phyloP scores from a whole-genome alignment of 2,113 vertebrate genomes.

The Thamnophis sirtalis region DNA sequence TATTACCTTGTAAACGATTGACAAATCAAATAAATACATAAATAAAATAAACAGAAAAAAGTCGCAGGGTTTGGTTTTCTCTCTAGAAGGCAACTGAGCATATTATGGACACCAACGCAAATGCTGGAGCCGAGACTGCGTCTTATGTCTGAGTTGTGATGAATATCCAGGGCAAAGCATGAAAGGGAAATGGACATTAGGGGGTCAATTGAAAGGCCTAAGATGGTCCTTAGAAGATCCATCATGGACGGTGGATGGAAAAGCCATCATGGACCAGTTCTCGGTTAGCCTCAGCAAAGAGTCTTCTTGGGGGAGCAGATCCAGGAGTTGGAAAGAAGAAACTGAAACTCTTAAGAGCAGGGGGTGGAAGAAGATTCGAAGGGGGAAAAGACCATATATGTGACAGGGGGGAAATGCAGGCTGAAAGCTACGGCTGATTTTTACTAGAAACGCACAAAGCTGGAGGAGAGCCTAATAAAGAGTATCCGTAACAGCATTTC shows the following conservation, averaged over 20 bases:
- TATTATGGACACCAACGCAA: too few species aligned
- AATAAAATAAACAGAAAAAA: too few species aligned
- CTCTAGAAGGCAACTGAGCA: too few species aligned
- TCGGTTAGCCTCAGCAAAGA: not conserved
- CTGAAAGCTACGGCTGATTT: not conserved
- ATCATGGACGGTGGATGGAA: not conserved
- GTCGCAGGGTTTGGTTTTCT: too few species aligned
- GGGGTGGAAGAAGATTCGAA: not conserved
- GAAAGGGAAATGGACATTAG: not conserved
- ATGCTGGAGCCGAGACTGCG: too few species aligned
- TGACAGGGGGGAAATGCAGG: not conserved
- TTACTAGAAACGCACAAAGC: slow-evolving; percentile 1
- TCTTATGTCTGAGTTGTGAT: not conserved
- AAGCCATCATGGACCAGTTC: not conserved
- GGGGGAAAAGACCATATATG: not conserved
- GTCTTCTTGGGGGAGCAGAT: not conserved
- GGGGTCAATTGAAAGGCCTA: not conserved
- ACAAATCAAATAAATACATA: too few species aligned
- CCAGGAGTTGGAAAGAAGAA: not conserved
- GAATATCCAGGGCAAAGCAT: not conserved
- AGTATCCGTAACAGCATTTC: slow-evolving; percentile 27
- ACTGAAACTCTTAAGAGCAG: not conserved
- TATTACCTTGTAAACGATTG: too few species aligned
- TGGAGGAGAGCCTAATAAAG: slow-evolving; percentile 16
- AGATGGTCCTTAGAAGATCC: not conserved